Base-by-base conservation (phyloP, 2,113 vertebrate species). In the Labrus mixtus region DNA sequence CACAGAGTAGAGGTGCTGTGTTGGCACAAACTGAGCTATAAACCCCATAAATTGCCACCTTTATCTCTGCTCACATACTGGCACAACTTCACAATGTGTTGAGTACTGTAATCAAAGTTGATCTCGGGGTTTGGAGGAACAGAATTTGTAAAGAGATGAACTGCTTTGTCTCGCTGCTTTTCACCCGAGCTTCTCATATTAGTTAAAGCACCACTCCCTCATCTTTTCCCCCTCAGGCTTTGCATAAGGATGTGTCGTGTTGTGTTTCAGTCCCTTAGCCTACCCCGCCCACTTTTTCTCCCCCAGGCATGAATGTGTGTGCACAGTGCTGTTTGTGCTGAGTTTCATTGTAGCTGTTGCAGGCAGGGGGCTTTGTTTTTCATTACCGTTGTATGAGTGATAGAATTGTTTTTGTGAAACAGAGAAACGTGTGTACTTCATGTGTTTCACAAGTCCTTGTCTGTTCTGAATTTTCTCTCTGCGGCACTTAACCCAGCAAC, bases 201-300 rank as follows among this genome's bases (percentile, higher is more conserved):
- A 22, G 12, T 8, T 17, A 25, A 46, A 55, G 54, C 29, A 33
- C 68, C 81, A 82, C 78, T 22, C 81, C 81, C 64, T 79, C 25
- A 4, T 71, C 37, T 51, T 60, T 58, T 48, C 48, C 8, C 68
- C 82, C 68, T 37, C 43, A 7, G 65, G 76, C 73, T 85, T 73
- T 67, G 71, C 66, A 68, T 62, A 73, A 43, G 16, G 63, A 75
- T 62, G 50, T 68, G 68, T 50, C 8, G 25, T 57, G 36, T 65
- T 43, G 36, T 13, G 62, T 85, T 78, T 80, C 74, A 54, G 46
- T 67, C 74, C 53, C 19, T 68, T 17, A 54, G 63, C 19, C 3
- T 1, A 50, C 48, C 55, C 36, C 70, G 58, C 53, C 73, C 63
- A 39, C 53, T 75, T 73, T 66, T 65, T 60, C 59, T 33, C 53